These are phyloP conservation scores for Diaprepes abbreviatus DNA, from an alignment of 2,888 invertebrate species.

Conservation along the genomic window DNA sequence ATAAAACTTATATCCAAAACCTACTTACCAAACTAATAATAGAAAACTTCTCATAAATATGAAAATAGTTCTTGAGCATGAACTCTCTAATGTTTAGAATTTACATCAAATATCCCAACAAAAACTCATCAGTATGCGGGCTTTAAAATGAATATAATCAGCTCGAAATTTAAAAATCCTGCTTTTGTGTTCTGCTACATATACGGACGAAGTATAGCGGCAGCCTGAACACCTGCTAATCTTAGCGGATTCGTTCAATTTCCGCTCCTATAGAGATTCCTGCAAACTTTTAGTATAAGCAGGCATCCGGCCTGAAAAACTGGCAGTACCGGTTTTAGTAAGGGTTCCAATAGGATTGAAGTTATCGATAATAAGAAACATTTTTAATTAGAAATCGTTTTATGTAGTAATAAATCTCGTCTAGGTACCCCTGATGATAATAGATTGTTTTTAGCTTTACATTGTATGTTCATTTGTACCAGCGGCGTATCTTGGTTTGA, in stretches of 20 bases:
- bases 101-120: not conserved
- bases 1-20: too few species aligned
- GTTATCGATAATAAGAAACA: too few species aligned
- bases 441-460: too few species aligned
- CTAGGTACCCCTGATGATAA: too few species aligned
- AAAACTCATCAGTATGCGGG: slow-evolving; percentile 12
- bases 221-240: slow-evolving; percentile 48
- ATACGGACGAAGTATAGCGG: slow-evolving; percentile 23
- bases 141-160: slow-evolving; percentile 28
- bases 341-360: slow-evolving; percentile 48
- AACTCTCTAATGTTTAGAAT: too few species aligned
- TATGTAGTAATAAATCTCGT: too few species aligned
- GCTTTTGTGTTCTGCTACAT: slow-evolving; percentile 32
- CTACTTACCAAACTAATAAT: too few species aligned
- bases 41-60: too few species aligned
- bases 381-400: too few species aligned
- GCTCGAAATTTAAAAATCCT: slow-evolving; percentile 25
- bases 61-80: too few species aligned
- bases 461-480: too few species aligned
- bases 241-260: slow-evolving; percentile 45
- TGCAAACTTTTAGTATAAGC: slow-evolving; percentile 33
- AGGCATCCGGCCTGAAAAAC: slow-evolving; percentile 47
- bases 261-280: slow-evolving; percentile 49
- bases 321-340: slow-evolving; percentile 46
- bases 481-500: too few species aligned